Evolutionary conservation across 2,113 vertebrate genomes (phyloP).

Genomic region (Neolamprologus cancellatus): DNA sequence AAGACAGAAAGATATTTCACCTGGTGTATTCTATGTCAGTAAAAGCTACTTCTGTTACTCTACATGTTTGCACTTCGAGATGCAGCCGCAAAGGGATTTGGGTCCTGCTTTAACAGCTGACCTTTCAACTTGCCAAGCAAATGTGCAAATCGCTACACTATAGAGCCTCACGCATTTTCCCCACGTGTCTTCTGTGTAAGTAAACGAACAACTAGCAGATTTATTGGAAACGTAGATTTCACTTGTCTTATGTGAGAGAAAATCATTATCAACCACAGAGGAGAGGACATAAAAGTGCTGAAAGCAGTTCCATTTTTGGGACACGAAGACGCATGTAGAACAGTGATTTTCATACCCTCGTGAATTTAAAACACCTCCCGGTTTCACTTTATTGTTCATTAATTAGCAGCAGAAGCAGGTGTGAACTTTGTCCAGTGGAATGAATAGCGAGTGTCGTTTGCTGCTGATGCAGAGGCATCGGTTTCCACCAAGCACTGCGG

Average conservation of each 20-base stretch:
- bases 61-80: not conserved
- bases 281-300: constrained; percentile 4
- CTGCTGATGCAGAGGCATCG: not conserved
- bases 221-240: constrained; percentile 5
- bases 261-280: not conserved
- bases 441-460: not conserved
- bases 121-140: not conserved
- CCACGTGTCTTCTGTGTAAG: not conserved
- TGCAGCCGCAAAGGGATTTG: not conserved
- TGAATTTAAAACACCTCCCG: constrained; percentile 18
- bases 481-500: constrained; percentile 20
- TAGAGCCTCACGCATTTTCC: not conserved
- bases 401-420: constrained; percentile 50
- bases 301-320: not conserved
- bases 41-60: not conserved
- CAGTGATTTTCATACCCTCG: constrained; percentile 18
- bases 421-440: constrained; percentile 25
- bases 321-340: constrained; percentile 9
- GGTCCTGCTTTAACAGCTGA: not conserved
- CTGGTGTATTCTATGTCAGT: not conserved
- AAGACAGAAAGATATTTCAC: not conserved
- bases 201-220: not conserved
- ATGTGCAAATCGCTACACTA: not conserved
- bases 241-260: not conserved
- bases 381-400: constrained; percentile 42